These are phyloP conservation scores for Agrilus biguttatus DNA, from an alignment of 2,888 invertebrate species.

Conservation along the genomic window DNA sequence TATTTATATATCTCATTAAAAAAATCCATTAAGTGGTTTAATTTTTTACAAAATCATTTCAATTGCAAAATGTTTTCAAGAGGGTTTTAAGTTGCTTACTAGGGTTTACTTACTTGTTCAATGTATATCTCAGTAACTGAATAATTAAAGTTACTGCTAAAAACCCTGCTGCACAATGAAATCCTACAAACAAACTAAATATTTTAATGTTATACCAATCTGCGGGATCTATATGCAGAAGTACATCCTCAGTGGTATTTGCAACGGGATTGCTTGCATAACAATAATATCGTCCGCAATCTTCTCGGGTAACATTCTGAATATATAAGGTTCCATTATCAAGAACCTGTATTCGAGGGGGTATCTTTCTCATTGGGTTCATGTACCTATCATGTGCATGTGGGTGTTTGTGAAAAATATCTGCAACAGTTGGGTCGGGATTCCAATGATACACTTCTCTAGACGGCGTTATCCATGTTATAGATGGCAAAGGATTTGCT, in stretches of 20 bases:
- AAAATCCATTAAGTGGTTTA: too few species aligned
- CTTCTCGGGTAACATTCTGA: conserved; percentile 53
- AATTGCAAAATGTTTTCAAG: neutral
- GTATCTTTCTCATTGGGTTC: conserved; percentile 26
- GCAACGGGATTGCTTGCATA: conserved; percentile 73
- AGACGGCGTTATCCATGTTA: conserved; percentile 75
- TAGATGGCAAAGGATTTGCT: conserved; percentile 63
- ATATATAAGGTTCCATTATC: conserved; percentile 70
- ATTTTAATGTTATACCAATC: conserved; percentile 74
- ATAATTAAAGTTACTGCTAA: conserved; percentile 65
- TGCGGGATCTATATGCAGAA: conserved; percentile 72
- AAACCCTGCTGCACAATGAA: conserved; percentile 64
- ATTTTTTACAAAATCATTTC: too few species aligned
- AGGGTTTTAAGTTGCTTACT: neutral
- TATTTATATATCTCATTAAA: too few species aligned
- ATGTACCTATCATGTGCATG: conserved; percentile 40
- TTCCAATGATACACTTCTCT: conserved; percentile 63
- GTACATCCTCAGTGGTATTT: conserved; percentile 59
- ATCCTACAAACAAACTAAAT: conserved; percentile 69
- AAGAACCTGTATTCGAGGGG: conserved; percentile 48
- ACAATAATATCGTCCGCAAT: conserved; percentile 76
- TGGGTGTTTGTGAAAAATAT: conserved; percentile 53
- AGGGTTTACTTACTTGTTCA: conserved; percentile 47
- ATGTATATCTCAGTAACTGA: conserved; percentile 57
- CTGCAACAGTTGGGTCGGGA: conserved; percentile 51